Evolutionary conservation across 2,888 invertebrate genomes (phyloP).

Genomic region (Lacanobia oleracea): DNA sequence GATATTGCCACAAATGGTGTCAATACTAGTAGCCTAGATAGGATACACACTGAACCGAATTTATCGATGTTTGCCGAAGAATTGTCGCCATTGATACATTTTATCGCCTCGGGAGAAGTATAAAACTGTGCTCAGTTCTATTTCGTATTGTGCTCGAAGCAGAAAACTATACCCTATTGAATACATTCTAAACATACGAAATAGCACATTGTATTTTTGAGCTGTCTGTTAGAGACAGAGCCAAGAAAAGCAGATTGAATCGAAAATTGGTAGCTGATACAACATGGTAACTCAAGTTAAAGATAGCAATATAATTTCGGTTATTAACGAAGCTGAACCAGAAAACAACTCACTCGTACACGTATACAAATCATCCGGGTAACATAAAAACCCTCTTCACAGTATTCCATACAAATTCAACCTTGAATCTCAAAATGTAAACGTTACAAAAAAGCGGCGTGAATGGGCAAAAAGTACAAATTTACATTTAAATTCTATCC

Average conservation of each 20-base stretch:
- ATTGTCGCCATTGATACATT: constrained; percentile 73
- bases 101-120: constrained; percentile 71
- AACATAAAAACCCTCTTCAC: constrained; percentile 30
- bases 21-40: constrained; percentile 45
- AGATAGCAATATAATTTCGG: not conserved
- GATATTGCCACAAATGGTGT: constrained; percentile 41
- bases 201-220: constrained; percentile 17
- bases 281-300: constrained; percentile 10
- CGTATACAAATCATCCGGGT: constrained; percentile 24
- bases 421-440: constrained; percentile 53
- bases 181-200: constrained; percentile 23
- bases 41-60: constrained; percentile 58
- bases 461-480: constrained; percentile 51
- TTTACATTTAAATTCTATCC: constrained; percentile 60
- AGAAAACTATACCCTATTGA: constrained; percentile 33
- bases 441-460: constrained; percentile 43
- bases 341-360: constrained; percentile 17
- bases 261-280: not conserved
- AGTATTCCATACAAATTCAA: constrained; percentile 47
- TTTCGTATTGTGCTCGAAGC: constrained; percentile 37
- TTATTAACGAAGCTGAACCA: constrained; percentile 13
- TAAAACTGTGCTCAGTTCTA: constrained; percentile 63
- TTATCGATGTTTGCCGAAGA: constrained; percentile 70
- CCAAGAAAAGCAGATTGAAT: constrained; percentile 15
- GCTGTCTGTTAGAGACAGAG: not conserved